Percentiles rank a stretch among this genome's conserved stretches.
These are phyloP conservation scores for Trogon surrucura DNA, from an alignment of 2,113 vertebrate genomes.

Conservation along the genomic window DNA sequence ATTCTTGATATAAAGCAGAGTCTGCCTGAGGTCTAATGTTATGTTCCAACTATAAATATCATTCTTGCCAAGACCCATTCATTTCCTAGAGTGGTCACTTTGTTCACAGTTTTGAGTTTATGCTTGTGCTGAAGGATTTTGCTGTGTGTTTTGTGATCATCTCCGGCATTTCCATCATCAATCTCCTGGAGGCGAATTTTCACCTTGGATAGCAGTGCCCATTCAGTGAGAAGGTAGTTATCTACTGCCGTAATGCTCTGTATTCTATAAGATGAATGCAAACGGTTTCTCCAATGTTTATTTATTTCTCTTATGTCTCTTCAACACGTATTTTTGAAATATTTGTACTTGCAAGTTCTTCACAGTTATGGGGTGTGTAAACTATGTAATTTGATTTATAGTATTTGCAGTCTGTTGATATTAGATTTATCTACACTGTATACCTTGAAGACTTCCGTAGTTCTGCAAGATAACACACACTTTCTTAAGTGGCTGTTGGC, in stretches of 20 bases:
- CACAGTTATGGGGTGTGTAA: neutral
- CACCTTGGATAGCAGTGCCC: neutral
- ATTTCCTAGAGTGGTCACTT: neutral
- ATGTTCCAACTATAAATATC: neutral
- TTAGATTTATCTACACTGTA: neutral
- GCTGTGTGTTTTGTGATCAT: neutral
- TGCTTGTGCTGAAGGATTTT: neutral
- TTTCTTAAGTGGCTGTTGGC: neutral
- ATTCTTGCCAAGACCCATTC: neutral
- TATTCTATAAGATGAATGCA: neutral
- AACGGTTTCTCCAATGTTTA: neutral
- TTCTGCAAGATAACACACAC: neutral
- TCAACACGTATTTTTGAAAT: neutral
- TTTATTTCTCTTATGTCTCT: neutral
- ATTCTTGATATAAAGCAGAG: conserved; percentile 9
- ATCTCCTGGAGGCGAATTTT: neutral
- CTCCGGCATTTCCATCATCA: neutral
- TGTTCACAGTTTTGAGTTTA: neutral
- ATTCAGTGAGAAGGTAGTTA: neutral
- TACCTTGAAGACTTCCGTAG: neutral
- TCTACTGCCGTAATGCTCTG: neutral
- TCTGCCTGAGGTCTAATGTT: neutral
- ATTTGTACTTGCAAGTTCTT: neutral
- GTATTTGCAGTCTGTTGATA: neutral
- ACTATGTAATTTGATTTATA: neutral